Evolutionary conservation across 2,888 invertebrate genomes (phyloP), one percentile per base, ranked within the genome.

Genomic region (Parnassius smintheus): DNA sequence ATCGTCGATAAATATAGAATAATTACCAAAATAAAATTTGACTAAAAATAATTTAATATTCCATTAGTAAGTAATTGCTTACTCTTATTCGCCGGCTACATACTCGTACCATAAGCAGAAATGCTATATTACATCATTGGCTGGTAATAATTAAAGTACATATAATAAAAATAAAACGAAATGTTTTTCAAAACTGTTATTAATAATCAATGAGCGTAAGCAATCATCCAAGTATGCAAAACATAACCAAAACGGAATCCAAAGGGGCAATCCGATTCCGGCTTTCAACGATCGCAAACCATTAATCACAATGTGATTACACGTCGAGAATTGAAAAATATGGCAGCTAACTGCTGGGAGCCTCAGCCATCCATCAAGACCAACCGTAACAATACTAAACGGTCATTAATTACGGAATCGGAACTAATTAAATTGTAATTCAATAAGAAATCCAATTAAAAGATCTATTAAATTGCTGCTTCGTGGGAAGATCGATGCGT

Each of bases 361-460:
- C 54, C 67, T 59, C 46, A 61, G 18, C 67, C 65, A 68, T 71
- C 72, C 70, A 76, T 77, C 74, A 72, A 74, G 76, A 75, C 63
- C 56, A 49, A 69, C 62, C 66, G 71, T 71, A 75, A 78, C 81
- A 81, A 80, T 81, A 75, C 77, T 65, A 63, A 63, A 63, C 70
- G 72, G 70, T 72, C 78, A 83, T 85, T 80, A 78, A 82, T 84
- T 82, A 81, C 75, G 69, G 81, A 81, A 83, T 83, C 81, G 71
- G 69, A 74, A 63, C 73, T 83, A 83, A 85, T 85, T 85, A 83
- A 78, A 83, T 80, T 83, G 82, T 88, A 86, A 88, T 87, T 85
- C 81, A 88, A 88, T 88, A 83, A 83, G 78, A 79, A 76, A 79
- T 78, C 77, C 74, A 80, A 79, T 81, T 82, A 81, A 72, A 71